phyloP scores from a whole-genome alignment of 2,888 invertebrate species.

The Beris chalybata region DNA sequence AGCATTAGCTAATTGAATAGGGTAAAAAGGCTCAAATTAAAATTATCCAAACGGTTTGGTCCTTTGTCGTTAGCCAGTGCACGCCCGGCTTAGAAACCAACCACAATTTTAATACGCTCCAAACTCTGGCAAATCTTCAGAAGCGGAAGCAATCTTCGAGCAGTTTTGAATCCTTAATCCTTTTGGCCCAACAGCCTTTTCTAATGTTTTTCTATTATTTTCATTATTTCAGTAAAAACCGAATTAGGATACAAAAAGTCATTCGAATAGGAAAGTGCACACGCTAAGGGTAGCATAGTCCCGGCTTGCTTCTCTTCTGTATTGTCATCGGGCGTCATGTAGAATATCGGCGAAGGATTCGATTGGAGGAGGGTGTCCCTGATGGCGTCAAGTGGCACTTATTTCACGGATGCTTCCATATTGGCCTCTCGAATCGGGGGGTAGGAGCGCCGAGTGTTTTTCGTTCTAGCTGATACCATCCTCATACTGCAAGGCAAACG shows the following conservation, averaged over 20 bases:
- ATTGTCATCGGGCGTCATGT: constrained; percentile 29
- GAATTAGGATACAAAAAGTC: constrained; percentile 7
- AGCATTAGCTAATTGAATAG: constrained; percentile 39
- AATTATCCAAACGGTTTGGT: constrained; percentile 36
- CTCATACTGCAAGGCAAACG: not conserved
- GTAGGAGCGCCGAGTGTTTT: not conserved
- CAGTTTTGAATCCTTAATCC: constrained; percentile 7
- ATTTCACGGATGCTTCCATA: constrained; percentile 27
- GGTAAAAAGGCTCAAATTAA: constrained; percentile 36
- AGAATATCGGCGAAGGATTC: constrained; percentile 27
- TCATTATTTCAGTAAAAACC: constrained; percentile 6
- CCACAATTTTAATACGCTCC: not conserved
- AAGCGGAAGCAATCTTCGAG: constrained; percentile 5
- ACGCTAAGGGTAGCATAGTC: not conserved
- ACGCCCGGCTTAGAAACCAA: not conserved
- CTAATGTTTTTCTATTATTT: constrained; percentile 23
- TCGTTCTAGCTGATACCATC: not conserved
- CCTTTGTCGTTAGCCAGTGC: not conserved
- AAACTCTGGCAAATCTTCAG: not conserved
- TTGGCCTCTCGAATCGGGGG: not conserved
- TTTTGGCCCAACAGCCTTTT: constrained; percentile 8
- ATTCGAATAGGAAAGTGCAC: not conserved
- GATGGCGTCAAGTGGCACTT: constrained; percentile 30
- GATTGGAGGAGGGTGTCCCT: constrained; percentile 14
- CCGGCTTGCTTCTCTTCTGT: not conserved